Evolutionary conservation across 2,113 vertebrate genomes (phyloP).

Genomic region (Syngnathus typhle): DNA sequence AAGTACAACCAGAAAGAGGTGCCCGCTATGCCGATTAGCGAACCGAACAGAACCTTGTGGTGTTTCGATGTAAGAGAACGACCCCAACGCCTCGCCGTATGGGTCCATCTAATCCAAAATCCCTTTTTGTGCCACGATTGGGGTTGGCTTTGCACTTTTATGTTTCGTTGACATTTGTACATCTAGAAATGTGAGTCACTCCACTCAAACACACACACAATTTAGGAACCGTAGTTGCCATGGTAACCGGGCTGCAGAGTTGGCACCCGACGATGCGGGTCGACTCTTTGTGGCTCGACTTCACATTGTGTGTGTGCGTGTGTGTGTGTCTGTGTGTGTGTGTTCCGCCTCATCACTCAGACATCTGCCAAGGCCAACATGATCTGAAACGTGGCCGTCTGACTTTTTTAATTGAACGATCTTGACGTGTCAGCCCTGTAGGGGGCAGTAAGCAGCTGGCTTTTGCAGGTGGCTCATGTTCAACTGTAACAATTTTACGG

Average conservation of each 20-base stretch:
- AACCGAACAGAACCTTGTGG: background rate
- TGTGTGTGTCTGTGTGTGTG: constrained; percentile 1
- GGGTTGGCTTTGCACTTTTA: constrained; percentile 6
- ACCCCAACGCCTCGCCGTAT: background rate
- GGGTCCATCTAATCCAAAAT: background rate
- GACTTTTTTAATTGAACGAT: background rate
- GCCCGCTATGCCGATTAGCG: constrained; percentile 14
- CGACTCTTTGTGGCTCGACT: constrained; percentile 26
- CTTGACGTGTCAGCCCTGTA: background rate
- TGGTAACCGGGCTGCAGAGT: constrained; percentile 58
- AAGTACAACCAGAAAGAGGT: constrained; percentile 99
- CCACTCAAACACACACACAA: constrained; percentile 13
- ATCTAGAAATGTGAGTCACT: constrained; percentile 26
- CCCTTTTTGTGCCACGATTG: background rate
- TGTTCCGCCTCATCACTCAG: background rate
- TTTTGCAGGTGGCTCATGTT: too few species aligned
- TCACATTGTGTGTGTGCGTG: constrained; percentile 5
- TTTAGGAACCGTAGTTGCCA: constrained; percentile 61
- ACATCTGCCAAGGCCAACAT: background rate
- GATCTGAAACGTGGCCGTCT: background rate
- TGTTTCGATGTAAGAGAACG: too few species aligned
- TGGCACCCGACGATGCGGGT: constrained; percentile 20
- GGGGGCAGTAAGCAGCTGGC: too few species aligned
- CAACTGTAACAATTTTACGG: too few species aligned
- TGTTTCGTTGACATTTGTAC: constrained; percentile 17